phyloP scores from a whole-genome alignment of 1,140 invertebrate species.

The Thrips palmi region DNA sequence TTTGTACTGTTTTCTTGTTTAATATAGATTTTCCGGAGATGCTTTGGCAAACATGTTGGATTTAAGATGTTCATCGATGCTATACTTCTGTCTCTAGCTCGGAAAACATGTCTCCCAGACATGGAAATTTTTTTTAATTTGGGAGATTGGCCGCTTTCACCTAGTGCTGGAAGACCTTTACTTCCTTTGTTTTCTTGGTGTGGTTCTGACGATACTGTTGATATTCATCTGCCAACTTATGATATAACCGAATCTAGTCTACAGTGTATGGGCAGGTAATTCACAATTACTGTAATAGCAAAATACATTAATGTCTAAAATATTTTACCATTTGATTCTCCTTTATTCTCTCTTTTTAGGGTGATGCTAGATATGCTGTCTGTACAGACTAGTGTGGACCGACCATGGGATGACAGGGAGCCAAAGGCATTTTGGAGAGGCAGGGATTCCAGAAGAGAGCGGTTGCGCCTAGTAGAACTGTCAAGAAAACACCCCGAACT shows the following conservation, averaged over 20 bases:
- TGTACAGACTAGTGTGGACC: conserved; percentile 58
- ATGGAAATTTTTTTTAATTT: conserved; percentile 84
- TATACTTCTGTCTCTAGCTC: conserved; percentile 60
- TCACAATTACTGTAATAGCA: no score
- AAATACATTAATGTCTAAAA: background rate
- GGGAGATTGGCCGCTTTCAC: conserved; percentile 82
- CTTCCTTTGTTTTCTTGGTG: conserved; percentile 95
- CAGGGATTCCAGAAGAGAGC: conserved; percentile 65
- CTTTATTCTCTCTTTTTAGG: conserved; percentile 29
- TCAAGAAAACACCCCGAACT: conserved; percentile 56
- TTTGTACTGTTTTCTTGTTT: conserved; percentile 6
- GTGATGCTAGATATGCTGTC: conserved; percentile 78
- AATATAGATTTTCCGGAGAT: conserved; percentile 58
- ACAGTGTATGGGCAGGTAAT: conserved; percentile 75
- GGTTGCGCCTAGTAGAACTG: conserved; percentile 69
- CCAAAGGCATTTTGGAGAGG: conserved; percentile 79
- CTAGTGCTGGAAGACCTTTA: conserved; percentile 27
- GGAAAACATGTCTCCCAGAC: conserved; percentile 74
- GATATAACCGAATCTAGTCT: conserved; percentile 82
- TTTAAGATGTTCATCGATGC: conserved; percentile 93
- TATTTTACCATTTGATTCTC: conserved; percentile 6
- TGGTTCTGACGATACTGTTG: conserved; percentile 61
- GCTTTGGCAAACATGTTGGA: conserved; percentile 86
- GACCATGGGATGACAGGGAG: conserved; percentile 54
- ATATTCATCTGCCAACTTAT: conserved; percentile 91